Percentiles rank a stretch among this genome's conserved stretches.
Evolutionary conservation across 2,797 vertebrate species (phyloP).

Genomic region (Danio albolineatus): DNA sequence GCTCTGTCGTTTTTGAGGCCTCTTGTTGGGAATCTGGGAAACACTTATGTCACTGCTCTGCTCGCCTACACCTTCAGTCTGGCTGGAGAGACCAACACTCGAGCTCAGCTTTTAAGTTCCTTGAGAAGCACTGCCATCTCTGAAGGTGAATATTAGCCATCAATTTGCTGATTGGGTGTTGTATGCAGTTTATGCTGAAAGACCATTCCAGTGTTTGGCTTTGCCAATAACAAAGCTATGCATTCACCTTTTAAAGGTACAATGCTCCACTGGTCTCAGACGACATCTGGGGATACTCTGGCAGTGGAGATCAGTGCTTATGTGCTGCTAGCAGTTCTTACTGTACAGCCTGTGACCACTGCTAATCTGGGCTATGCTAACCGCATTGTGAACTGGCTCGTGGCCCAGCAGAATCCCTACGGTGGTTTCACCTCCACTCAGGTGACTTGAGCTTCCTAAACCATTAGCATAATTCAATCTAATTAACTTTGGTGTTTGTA

Average conservation of each 20-base stretch:
- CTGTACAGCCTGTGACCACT: slow-evolving; percentile 55
- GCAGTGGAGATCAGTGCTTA: slow-evolving; percentile 76
- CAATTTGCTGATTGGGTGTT: too few relatives aligned
- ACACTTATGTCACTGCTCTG: neutral
- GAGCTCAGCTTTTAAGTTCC: neutral
- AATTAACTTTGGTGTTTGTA: too few relatives aligned
- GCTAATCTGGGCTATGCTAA: slow-evolving; percentile 64
- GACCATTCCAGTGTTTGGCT: too few relatives aligned
- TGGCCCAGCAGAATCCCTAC: slow-evolving; percentile 68
- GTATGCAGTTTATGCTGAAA: too few relatives aligned
- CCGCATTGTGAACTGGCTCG: slow-evolving; percentile 68
- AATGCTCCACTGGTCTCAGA: slow-evolving; percentile 17
- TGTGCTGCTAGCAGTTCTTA: slow-evolving; percentile 71
- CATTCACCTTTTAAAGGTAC: neutral
- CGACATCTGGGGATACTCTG: slow-evolving; percentile 51
- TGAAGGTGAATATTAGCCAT: neutral
- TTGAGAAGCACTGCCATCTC: neutral
- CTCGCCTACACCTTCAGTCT: slow-evolving; percentile 19
- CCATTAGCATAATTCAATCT: neutral
- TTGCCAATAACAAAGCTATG: too few relatives aligned
- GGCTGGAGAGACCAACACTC: slow-evolving; percentile 5
- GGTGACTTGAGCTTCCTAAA: neutral
- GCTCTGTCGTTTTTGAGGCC: neutral
- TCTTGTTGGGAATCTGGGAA: neutral
- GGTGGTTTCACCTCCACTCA: slow-evolving; percentile 76